Evolutionary conservation across 2,797 vertebrate genomes (phyloP), one percentile per base, ranked within the genome.

Genomic region (Gila robusta): DNA sequence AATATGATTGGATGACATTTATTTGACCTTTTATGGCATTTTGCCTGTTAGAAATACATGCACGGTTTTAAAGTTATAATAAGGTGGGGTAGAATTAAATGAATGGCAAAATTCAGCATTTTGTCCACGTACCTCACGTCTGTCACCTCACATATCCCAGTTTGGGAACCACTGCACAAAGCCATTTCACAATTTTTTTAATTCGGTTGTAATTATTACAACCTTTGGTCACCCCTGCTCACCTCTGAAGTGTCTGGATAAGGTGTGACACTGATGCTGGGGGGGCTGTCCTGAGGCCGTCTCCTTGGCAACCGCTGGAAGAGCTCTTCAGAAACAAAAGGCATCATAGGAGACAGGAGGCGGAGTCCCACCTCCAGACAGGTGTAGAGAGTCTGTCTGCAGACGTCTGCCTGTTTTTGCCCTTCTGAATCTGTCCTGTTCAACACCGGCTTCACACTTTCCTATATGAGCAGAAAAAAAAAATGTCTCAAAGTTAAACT

Each of bases 281-380:
- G 93, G 47, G 95, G 88, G 88, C 95, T 70, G 8, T 90, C 91
- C 81, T 92, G 90, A 5, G 94, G 89, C 0, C 21, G 91, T 87
- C 97, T 93, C 1, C 96, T 92, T 14, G 97, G 97, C 79, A 98
- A 94, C 83, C 97, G 93, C 94, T 98, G 97, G 92, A 95, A 98
- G 11, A 98, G 95, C 81, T 98, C 97, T 91, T 98, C 97, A 0
- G 94, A 93, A 92, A 98, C 95, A 0, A 97, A 98, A 19, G 97
- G 97, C 97, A 98, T 98, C 84, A 98, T 80, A 28, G 97, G 97
- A 2, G 96, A 94, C 6, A 98, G 95, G 3, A 98, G 96, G 23
- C 97, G 94, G 79, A 98, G 94, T 4, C 96, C 97, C 0, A 94
- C 94, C 0, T 98, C 97, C 88, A 98, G 91, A 89, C 97, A 97